Conservation (phyloP, 2,888 invertebrate species). For the Rapana venosa region DNA sequence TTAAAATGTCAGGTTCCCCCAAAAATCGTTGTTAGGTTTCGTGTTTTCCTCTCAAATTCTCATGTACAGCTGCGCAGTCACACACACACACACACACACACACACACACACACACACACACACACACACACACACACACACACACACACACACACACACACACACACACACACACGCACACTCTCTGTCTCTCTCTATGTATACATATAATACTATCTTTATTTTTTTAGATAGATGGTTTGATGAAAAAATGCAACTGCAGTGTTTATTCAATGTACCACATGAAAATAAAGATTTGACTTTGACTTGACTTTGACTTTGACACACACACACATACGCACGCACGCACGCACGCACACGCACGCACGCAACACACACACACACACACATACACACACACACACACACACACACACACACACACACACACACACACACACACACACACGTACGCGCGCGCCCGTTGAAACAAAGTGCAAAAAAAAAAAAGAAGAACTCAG, state of each 20-base stretch:
- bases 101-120: background rate
- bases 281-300: too few species aligned
- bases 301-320: too few species aligned
- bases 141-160: background rate
- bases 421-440: constrained; percentile 18
- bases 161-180: background rate
- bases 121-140: background rate
- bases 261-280: too few species aligned
- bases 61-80: background rate
- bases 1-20: background rate
- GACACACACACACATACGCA: background rate
- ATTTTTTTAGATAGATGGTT: too few species aligned
- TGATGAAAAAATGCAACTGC: too few species aligned
- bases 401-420: constrained; percentile 13
- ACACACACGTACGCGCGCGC: background rate
- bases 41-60: background rate
- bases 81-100: background rate
- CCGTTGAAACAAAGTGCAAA: too few species aligned
- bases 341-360: background rate
- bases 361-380: background rate
- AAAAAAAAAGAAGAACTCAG: too few species aligned
- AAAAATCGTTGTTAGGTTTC: background rate
- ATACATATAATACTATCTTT: too few species aligned
- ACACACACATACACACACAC: background rate
- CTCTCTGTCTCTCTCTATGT: too few species aligned